Evolutionary conservation across 1,140 invertebrate species (phyloP), one percentile per base, ranked within the genome.

Genomic region (Neodiprion pinetum): DNA sequence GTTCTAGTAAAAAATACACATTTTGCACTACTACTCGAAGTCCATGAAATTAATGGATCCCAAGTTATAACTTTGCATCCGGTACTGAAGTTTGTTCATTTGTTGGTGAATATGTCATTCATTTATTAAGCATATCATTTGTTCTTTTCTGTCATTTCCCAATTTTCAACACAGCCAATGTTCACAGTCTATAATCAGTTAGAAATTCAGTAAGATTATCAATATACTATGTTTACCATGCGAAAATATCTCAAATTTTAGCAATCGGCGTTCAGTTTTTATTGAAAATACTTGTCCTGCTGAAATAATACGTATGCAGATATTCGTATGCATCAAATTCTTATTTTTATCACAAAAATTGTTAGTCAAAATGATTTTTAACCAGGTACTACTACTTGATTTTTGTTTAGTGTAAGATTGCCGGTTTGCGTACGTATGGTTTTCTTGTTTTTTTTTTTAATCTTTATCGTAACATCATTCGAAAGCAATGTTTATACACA

Each of bases 111-210:
- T 61, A 8, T 61, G 5, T 40, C 28, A 40, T 40, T 40, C 28
- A 3, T 40, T 40, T 5, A 40, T 40, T 40, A 40, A 40, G 28
- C 28, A 5, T 61, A 14, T 17, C 4, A 17, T 61, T 61, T 17
- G 5, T 17, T 61, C n/a, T 61, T 14, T 61, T 61, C 11, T 61
- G 11, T 61, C 4, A 61, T 12, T 61, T 61, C 5, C 53, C 9
- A 61, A 61, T 61, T 61, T 61, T 61, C 53, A 61, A 61, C 53
- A 61, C 5, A 61, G 53, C 53, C 53, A 61, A 61, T 61, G 53
- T 61, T 61, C 53, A 61, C 53, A 61, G 53, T 61, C 9, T 61
- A 61, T 61, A 61, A 14, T 14, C 53, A 5, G 53, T 61, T 61
- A 61, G 14, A 17, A 61, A 61, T 61, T 3, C 53, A 61, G 7